Base-by-base conservation (phyloP, 2,888 invertebrate species). In the Imbricaverruca yamaguchii region DNA sequence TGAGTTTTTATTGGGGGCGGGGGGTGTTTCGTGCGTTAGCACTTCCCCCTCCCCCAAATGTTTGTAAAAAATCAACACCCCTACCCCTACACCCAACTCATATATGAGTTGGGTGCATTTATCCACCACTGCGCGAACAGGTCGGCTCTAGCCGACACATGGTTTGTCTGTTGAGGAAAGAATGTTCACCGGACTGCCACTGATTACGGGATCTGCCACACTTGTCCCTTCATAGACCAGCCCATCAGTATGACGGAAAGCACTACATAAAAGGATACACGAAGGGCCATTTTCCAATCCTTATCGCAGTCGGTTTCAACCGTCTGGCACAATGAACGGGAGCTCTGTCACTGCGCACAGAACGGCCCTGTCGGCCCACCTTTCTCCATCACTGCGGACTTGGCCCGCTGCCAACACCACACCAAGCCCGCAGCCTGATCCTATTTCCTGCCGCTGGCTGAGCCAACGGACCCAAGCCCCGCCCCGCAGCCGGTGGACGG, bases 401-500 rank as follows among this genome's bases (percentile, higher is more conserved):
- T 69, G 69, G 69, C 69, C 23, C 69, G 69, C 12, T 69, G 69
- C 69, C 69, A 69, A 15, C 69, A 15, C 69, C 69, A 69, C 69
- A 69, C 15, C 69, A 69, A 39, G 69, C 69, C 39, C 39, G 69
- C 39, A 10, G 69, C 69, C 69, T 69, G 69, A 69, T 69, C 69
- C 69, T 69, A 69, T 69, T 69, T 69, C 69, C 69, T 69, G 39
- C 39, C 69, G 69, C 69, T 39, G 39, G 69, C 69, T 69, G 69
- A 69, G 69, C 69, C 69, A 69, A 69, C 69, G 69, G 69, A 15
- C 69, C 69, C 39, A 69, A 39, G 69, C 69, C 7, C 69, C 69
- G 69, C 69, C 69, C 69, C 69, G 18, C 69, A 69, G 69, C 69
- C 39, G 69, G 69, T 69, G 69, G 39, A 67, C 13, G 39, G 69